Base-by-base conservation (phyloP, 2,113 vertebrate species). In the Clarias magur region DNA sequence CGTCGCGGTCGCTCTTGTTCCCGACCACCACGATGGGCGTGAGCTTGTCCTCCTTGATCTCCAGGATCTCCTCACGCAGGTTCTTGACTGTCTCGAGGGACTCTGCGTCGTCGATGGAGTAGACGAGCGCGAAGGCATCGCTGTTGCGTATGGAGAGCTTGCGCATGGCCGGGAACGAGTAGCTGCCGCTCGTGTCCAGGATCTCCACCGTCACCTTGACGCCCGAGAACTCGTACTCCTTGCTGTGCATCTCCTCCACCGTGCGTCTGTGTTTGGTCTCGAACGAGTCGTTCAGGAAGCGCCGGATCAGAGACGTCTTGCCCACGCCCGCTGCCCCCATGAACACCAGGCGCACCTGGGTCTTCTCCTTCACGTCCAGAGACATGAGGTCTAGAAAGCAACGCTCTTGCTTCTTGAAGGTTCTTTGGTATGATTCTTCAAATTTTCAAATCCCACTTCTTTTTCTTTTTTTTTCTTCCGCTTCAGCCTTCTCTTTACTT, bases 131-230 rank as follows among this genome's bases (percentile, higher is more conserved):
- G 0, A 97, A 97, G 65, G 96, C 96, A 0, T 98, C 96, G 3
- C 97, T 96, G 92, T 95, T 97, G 91, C 96, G 96, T 94, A 98
- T 97, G 1, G 96, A 97, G 89, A 98, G 96, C 89, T 97, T 97
- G 89, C 97, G 95, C 97, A 98, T 97, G 84, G 97, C 97, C 0
- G 97, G 97, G 93, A 98, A 98, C 83, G 96, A 96, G 93, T 98
- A 98, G 90, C 97, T 98, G 57, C 97, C 97, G 0, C 96, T 97
- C 90, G 97, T 97, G 95, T 98, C 97, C 93, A 98, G 92, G 91
- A 98, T 97, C 89, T 98, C 96, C 73, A 98, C 92, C 8, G 92
- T 97, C 88, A 98, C 90, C 63, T 95, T 96, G 67, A 94, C 89
- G 57, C 96, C 96, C 0, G 94, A 93, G 27, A 97, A 94, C 90